Evolutionary conservation across 2,113 vertebrate species (phyloP).

Genomic region (Gyps fulvus): DNA sequence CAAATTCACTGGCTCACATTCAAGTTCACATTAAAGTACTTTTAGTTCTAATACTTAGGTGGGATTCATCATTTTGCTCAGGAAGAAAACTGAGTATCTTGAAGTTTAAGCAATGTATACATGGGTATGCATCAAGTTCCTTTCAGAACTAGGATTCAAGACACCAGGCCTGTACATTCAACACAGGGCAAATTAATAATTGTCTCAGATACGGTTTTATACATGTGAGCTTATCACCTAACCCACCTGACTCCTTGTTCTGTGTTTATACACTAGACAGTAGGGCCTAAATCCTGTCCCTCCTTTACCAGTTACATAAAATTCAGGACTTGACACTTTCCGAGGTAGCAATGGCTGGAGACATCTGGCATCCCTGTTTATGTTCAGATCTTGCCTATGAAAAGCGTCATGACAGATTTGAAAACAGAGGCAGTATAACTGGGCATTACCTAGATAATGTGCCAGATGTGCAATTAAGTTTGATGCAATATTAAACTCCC

Average conservation of each 20-base stretch:
- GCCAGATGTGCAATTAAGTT: neutral
- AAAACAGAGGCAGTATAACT: neutral
- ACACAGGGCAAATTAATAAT: neutral
- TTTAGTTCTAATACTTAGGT: neutral
- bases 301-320: neutral
- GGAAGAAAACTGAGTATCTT: neutral
- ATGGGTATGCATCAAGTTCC: neutral
- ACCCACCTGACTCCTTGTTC: neutral
- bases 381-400: neutral
- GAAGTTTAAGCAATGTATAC: neutral
- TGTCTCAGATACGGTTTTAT: neutral
- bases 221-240: neutral
- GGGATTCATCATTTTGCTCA: neutral
- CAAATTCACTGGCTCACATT: neutral
- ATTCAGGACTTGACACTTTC: neutral
- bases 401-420: neutral
- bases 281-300: neutral
- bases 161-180: neutral
- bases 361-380: neutral
- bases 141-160: neutral
- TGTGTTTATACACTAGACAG: neutral
- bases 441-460: neutral
- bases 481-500: neutral
- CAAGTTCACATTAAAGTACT: neutral
- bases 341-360: neutral